Conservation (phyloP, 2,888 invertebrate species). For the Lasioglossum leucozonium region DNA sequence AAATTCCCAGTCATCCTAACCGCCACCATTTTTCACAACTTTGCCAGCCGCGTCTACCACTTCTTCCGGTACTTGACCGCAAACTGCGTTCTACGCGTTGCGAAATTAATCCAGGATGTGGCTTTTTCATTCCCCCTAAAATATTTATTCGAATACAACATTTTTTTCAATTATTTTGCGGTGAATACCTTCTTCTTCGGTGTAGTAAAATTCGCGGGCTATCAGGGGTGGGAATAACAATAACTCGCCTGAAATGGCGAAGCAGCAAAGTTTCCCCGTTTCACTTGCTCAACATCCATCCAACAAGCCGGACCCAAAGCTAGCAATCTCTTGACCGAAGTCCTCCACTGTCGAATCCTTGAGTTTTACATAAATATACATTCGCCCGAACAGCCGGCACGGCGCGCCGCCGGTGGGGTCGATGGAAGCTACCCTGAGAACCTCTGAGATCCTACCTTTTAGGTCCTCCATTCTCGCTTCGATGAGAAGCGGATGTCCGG, state of each 20-base stretch:
- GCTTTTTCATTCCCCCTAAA: not conserved
- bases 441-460: conserved; percentile 48
- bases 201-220: not conserved
- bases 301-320: conserved; percentile 33
- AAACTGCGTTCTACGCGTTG: no score
- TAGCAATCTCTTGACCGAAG: conserved; percentile 33
- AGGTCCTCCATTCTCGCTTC: conserved; percentile 65
- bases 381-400: not conserved
- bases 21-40: not conserved
- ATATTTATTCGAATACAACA: not conserved
- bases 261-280: conserved; percentile 32
- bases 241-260: not conserved
- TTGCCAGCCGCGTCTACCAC: not conserved
- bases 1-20: not conserved
- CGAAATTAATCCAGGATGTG: no score
- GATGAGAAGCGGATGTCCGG: conserved; percentile 67
- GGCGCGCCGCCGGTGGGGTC: not conserved
- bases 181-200: no score
- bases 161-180: no score
- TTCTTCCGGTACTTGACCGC: no score
- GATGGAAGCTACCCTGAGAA: conserved; percentile 29
- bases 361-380: conserved; percentile 55
- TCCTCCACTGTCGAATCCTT: conserved; percentile 19
- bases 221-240: not conserved
- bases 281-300: conserved; percentile 35